Evolutionary conservation across 2,888 invertebrate genomes (phyloP), one percentile per base, ranked within the genome.

Genomic region (Itoplectis maculator): DNA sequence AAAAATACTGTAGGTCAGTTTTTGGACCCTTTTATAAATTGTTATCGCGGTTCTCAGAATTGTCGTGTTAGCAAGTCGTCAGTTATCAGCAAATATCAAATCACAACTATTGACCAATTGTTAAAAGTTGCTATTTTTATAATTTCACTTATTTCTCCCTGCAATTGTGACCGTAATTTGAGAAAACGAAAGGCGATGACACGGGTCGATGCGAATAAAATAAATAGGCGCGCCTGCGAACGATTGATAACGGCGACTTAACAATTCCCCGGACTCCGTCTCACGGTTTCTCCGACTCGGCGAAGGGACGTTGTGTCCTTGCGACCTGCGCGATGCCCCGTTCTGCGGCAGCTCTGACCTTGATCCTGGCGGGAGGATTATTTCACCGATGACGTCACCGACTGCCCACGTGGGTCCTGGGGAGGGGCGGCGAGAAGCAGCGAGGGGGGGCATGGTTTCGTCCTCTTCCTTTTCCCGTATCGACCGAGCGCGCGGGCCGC

Each of bases 351-450:
- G 63, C 77, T 51, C 47, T 70, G 81, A 85, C 80, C 85, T 85
- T 87, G 86, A 86, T 85, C 82, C 81, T 75, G 35, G 78, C 49
- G 77, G 74, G 72, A 79, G 82, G 80, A 86, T 85, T 88, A 86
- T 84, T 85, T 81, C 70, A 49, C 47, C 54, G 61, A 74, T 87
- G 86, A 88, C 86, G 87, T 87, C 85, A 87, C 66, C 63, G n/a
- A 20, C 70, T 76, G 63, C 81, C 84, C 85, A 86, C 83, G 84
- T 85, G 80, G 80, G 76, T 76, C 20, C 61, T 68, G n/a, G n/a
- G n/a, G n/a, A n/a, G n/a, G n/a, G n/a, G n/a, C 72, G 49, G 29
- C 29, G 29, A 3, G 29, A 5, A 3, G 29, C n/a, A n/a, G n/a
- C n/a, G 29, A 3, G 69, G 68, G 61, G 75, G 23, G 37, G 66